These are phyloP conservation scores for Iguana delicatissima DNA, from an alignment of 2,797 vertebrate species.

Conservation along the genomic window DNA sequence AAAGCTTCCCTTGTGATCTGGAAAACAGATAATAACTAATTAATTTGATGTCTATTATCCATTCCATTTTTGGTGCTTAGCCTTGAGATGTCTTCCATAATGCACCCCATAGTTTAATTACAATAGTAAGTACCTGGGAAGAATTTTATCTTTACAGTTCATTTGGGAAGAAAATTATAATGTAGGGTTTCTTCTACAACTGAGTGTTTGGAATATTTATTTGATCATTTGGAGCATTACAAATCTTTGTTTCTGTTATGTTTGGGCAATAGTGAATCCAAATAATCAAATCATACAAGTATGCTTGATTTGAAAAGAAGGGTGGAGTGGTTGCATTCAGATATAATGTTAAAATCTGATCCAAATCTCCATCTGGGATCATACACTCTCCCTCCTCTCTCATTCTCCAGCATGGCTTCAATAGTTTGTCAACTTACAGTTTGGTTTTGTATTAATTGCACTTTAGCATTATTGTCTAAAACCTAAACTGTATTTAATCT, in stretches of 20 bases:
- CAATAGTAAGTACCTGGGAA: conserved; percentile 43
- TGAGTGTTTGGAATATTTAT: conserved; percentile 1
- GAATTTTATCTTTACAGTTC: conserved; percentile 37
- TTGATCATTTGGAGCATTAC: conserved; percentile 33
- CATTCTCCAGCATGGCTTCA: neutral
- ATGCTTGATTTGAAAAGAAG: neutral
- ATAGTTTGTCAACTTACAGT: neutral
- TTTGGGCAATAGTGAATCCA: conserved; percentile 16
- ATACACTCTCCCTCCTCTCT: neutral
- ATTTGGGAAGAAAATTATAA: conserved; percentile 2
- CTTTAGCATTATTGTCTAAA: neutral
- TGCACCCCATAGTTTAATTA: conserved; percentile 28
- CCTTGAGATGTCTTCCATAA: conserved; percentile 17
- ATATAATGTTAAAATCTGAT: neutral
- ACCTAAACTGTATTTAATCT: neutral
- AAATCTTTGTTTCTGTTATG: conserved; percentile 25
- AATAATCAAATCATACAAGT: too few relatives aligned
- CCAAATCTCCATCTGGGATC: too few relatives aligned
- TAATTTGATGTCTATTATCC: conserved; percentile 59
- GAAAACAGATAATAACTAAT: conserved; percentile 40
- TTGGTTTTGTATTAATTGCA: neutral
- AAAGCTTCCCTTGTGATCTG: conserved; percentile 47
- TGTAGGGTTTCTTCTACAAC: neutral
- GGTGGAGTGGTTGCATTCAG: too few relatives aligned
- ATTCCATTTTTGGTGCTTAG: conserved; percentile 41